These are phyloP conservation scores for Calyptommatus sinebrachiatus DNA, from an alignment of 2,113 vertebrate species.

Conservation along the genomic window DNA sequence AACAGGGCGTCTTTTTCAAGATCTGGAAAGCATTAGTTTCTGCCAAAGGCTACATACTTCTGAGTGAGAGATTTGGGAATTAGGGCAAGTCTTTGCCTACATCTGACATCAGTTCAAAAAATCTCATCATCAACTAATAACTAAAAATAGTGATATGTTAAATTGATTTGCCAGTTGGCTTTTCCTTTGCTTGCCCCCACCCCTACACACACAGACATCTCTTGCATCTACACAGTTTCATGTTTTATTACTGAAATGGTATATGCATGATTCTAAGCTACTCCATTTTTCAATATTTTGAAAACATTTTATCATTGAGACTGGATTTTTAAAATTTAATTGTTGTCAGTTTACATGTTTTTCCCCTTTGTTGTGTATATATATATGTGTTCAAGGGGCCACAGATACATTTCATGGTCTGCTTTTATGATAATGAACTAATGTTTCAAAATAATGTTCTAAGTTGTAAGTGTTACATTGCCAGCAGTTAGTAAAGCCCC, in stretches of 20 bases:
- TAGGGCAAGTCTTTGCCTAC: conserved; percentile 44
- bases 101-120: conserved; percentile 34
- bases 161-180: conserved; percentile 51
- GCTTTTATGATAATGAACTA: background rate
- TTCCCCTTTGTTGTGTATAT: conserved; percentile 39
- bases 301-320: conserved; percentile 48
- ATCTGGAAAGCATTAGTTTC: no score
- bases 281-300: background rate
- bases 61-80: no score
- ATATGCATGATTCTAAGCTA: no score
- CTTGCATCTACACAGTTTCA: conserved; percentile 58
- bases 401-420: conserved; percentile 30
- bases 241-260: no score
- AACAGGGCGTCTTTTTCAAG: no score
- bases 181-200: no score
- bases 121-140: conserved; percentile 54
- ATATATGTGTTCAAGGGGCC: conserved; percentile 46
- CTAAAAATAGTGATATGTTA: conserved; percentile 17
- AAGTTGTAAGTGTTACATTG: background rate
- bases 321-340: conserved; percentile 51
- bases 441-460: background rate
- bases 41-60: no score
- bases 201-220: conserved; percentile 53
- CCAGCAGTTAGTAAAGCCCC: background rate
- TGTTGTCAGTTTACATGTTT: conserved; percentile 47